phyloP scores from a whole-genome alignment of 1,140 invertebrate species.

The Diplogasteroides magnus region DNA sequence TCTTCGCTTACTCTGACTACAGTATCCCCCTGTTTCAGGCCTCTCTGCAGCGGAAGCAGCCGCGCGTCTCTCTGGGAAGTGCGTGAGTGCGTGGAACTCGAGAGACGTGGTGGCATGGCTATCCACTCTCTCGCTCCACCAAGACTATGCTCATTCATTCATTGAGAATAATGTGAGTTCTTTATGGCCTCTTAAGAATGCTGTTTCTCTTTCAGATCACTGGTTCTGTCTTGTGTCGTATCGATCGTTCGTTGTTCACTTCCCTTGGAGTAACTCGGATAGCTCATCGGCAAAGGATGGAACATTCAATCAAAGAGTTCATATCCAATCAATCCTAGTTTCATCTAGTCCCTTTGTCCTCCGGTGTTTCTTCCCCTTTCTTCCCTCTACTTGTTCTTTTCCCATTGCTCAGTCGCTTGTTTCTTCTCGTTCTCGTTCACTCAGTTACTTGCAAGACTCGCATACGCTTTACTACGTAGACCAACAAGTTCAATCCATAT shows the following conservation, averaged over 20 bases:
- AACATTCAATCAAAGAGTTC: conserved; percentile 39
- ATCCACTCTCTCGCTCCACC: conserved; percentile 58
- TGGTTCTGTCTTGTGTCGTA: conserved; percentile 58
- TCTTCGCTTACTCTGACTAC: no score
- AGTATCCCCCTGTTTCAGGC: no score
- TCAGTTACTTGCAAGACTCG: no score
- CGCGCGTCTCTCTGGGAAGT: conserved; percentile 54
- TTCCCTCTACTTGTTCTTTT: background rate
- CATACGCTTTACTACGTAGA: no score
- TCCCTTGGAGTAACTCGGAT: conserved; percentile 62
- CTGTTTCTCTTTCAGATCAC: conserved; percentile 49
- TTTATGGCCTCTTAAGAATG: background rate
- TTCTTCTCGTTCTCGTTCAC: conserved; percentile 16
- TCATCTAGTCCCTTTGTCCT: no score
- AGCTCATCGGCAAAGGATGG: conserved; percentile 62
- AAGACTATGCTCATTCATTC: conserved; percentile 60
- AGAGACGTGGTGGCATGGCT: conserved; percentile 62
- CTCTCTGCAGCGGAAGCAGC: no score
- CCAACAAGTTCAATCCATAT: no score
- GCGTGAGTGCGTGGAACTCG: conserved; percentile 58
- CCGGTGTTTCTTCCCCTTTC: conserved; percentile 1
- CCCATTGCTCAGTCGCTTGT: conserved; percentile 6
- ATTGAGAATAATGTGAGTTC: background rate
- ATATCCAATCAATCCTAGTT: no score
- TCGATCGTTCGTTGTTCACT: conserved; percentile 61